phyloP scores from a whole-genome alignment of 2,888 invertebrate species.

The Parelbella ahira region DNA sequence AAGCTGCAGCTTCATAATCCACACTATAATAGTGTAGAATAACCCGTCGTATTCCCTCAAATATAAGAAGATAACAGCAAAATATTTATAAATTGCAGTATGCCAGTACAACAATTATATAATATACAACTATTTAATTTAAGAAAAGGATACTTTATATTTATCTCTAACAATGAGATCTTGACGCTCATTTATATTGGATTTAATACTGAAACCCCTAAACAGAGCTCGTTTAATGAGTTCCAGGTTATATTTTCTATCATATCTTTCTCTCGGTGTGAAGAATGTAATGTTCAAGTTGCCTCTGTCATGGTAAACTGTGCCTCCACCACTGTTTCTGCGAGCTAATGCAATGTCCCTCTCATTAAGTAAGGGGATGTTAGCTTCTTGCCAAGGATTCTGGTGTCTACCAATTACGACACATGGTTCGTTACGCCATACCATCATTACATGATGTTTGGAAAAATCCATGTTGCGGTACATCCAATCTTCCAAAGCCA shows the following conservation, averaged over 20 bases:
- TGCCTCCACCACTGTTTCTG: slow-evolving; percentile 96
- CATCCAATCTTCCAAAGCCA: slow-evolving; percentile 98
- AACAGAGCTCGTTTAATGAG: slow-evolving; percentile 91
- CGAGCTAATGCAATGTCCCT: slow-evolving; percentile 89
- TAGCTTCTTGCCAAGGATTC: slow-evolving; percentile 97
- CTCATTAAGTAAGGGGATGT: slow-evolving; percentile 84
- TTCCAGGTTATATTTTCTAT: slow-evolving; percentile 92
- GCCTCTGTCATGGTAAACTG: slow-evolving; percentile 97
- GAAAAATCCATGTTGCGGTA: slow-evolving; percentile 92
- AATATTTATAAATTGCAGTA: no score
- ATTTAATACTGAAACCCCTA: slow-evolving; percentile 89
- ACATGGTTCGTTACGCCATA: slow-evolving; percentile 96
- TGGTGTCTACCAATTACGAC: slow-evolving; percentile 98
- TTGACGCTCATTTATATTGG: slow-evolving; percentile 89
- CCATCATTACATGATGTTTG: slow-evolving; percentile 90
- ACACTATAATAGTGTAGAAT: no score
- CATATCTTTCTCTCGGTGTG: slow-evolving; percentile 89
- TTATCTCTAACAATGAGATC: slow-evolving; percentile 91
- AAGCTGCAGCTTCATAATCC: no score
- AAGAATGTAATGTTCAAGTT: slow-evolving; percentile 97
- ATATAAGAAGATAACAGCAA: no score
- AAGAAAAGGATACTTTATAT: slow-evolving; percentile 84
- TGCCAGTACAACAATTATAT: no score
- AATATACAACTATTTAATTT: no score
- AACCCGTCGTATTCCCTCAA: no score